Evolutionary conservation across 2,113 vertebrate genomes (phyloP), one percentile per base, ranked within the genome.

Genomic region (Prochilodus magdalenae): DNA sequence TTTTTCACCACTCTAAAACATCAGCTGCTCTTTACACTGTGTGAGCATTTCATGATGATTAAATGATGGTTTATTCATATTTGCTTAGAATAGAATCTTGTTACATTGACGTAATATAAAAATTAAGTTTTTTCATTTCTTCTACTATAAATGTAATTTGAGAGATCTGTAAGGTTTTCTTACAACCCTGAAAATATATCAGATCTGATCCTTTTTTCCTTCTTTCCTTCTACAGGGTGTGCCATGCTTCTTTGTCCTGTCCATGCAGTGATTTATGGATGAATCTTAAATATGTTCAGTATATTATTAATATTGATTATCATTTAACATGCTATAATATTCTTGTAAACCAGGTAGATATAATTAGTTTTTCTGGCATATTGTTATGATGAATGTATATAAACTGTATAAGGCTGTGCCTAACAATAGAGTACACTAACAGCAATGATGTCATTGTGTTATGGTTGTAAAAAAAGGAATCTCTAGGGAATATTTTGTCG

Each of bases 391-490:
- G 6, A n/a, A 22, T 53, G 6, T 0, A 24, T 40, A 11, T 29
- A 29, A 44, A 24, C 8, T 15, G 63, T 8, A 55, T 8, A 22
- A 22, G 1, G 2, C 40, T 24, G 30, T n/a, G n/a, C 44, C 57
- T 24, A 26, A 63, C 55, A 33, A 80, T 47, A 60, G 33, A 36
- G 33, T 36, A 33, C 11, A 18, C 49, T 44, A 44, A 79, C 27
- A 36, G 59, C 20, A 36, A 74, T 81, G 71, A 81, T 74, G 71
- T 81, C 79, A 81, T 66, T 1, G n/a, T 27, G 15, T 73, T 63
- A 57, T 73, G 47, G 71, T 27, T 74, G 26, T 74, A 65, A 51
- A 81, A 13, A 62, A 22, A 22, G 53, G 24, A 55, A 26, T 62
- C 67, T 66, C 49, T 16, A 26, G 51, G 65, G 65, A 70, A 33